Evolutionary conservation across 2,797 vertebrate species (phyloP).

Genomic region (Mallotus villosus): DNA sequence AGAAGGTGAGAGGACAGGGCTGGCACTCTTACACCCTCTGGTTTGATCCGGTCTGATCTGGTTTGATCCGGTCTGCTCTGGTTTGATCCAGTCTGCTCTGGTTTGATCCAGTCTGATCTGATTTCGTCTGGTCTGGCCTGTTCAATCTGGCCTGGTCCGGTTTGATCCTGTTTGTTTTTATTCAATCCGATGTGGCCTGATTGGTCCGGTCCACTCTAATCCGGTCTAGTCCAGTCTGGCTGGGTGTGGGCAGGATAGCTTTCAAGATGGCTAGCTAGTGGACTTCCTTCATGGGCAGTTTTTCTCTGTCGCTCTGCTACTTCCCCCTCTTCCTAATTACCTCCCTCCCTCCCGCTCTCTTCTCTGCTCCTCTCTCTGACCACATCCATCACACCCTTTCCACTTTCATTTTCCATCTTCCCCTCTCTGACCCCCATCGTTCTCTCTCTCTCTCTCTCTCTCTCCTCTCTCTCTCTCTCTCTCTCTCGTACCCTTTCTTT

Average conservation of each 20-base stretch:
- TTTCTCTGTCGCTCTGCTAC: background rate
- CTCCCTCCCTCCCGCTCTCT: background rate
- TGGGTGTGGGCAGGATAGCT: background rate
- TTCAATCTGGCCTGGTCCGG: too few species aligned
- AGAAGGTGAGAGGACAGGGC: slow-evolving; percentile 78
- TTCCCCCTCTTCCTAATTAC: background rate
- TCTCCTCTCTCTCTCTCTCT: background rate
- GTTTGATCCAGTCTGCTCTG: background rate
- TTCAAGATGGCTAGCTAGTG: background rate
- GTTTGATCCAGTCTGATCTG: too few species aligned
- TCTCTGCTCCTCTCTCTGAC: background rate
- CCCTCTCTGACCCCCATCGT: background rate
- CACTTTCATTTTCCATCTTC: too few species aligned
- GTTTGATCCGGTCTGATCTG: background rate
- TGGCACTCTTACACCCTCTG: background rate
- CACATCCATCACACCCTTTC: background rate
- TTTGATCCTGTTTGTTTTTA: too few species aligned
- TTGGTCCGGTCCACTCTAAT: background rate
- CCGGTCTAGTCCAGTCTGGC: background rate
- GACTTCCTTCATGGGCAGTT: background rate
- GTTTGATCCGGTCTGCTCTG: background rate
- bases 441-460: background rate
- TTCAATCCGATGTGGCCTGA: background rate
- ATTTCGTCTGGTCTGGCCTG: too few species aligned
- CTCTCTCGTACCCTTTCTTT: background rate